A percentile compares a stretch with the other conserved stretches of the same genome.
Conservation (phyloP, 2,888 invertebrate genomes). For the Drosophila niveifrons region DNA sequence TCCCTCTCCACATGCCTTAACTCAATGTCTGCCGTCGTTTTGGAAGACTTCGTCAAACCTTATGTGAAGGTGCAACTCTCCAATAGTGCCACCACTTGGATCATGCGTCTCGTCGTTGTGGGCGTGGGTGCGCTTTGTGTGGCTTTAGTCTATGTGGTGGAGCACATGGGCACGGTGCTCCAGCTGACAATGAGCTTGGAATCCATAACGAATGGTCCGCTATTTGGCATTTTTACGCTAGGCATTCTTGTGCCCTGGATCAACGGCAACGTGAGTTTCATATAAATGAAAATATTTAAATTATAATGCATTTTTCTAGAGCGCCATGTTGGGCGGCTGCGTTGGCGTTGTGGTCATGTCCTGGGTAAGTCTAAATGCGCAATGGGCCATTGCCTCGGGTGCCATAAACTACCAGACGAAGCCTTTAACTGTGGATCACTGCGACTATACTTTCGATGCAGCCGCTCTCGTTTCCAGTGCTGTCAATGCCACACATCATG, state of each 20-base stretch:
- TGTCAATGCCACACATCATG: conserved; percentile 53
- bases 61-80: conserved; percentile 87
- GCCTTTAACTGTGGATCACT: conserved; percentile 88
- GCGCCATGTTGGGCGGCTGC: conserved; percentile 88
- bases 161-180: conserved; percentile 91
- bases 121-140: conserved; percentile 89
- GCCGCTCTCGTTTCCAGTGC: conserved; percentile 71
- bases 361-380: conserved; percentile 88
- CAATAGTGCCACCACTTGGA: conserved; percentile 86
- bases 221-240: conserved; percentile 89
- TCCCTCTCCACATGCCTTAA: conserved; percentile 92
- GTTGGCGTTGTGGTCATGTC: conserved; percentile 87
- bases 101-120: conserved; percentile 91
- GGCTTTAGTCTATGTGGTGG: conserved; percentile 89
- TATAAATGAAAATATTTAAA: neutral
- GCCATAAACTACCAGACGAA: conserved; percentile 89
- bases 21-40: conserved; percentile 91
- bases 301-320: conserved; percentile 82
- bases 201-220: conserved; percentile 90
- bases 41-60: conserved; percentile 90
- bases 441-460: conserved; percentile 87
- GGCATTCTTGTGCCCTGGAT: conserved; percentile 90
- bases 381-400: conserved; percentile 88
- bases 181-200: conserved; percentile 89
- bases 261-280: conserved; percentile 87